Conservation (phyloP, 2,797 vertebrate species). For the Apodemus agrarius region DNA sequence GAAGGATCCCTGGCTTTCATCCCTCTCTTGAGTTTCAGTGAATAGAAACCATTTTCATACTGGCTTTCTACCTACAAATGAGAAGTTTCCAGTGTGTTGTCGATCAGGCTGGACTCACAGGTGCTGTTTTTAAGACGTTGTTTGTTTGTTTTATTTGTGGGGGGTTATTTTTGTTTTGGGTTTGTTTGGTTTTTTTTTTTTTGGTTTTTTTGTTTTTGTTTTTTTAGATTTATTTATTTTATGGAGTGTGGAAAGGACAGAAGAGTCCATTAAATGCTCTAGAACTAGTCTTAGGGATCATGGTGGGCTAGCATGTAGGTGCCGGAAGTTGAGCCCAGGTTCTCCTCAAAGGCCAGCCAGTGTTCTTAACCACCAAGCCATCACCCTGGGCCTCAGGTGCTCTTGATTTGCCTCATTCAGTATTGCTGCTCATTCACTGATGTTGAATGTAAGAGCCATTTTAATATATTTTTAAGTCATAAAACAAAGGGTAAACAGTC, state of each 20-base stretch:
- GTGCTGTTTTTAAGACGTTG: background rate
- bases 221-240: background rate
- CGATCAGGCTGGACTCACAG: background rate
- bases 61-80: slow-evolving; percentile 65
- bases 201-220: background rate
- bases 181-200: background rate
- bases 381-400: background rate
- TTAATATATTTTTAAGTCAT: slow-evolving; percentile 65
- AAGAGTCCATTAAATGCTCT: background rate
- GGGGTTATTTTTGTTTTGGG: background rate
- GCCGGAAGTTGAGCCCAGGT: background rate
- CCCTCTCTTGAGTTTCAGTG: background rate
- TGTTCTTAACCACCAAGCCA: background rate
- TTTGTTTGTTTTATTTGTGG: background rate
- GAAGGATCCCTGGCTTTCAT: background rate
- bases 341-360: background rate
- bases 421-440: slow-evolving; percentile 70
- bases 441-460: background rate
- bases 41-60: background rate
- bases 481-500: slow-evolving; percentile 70
- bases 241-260: background rate
- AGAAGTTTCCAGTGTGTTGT: slow-evolving; percentile 54
- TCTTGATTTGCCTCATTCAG: slow-evolving; percentile 45
- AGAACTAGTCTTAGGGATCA: background rate
- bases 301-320: background rate